Evolutionary conservation across 2,888 invertebrate genomes (phyloP).

Genomic region (Eilema sororculum): DNA sequence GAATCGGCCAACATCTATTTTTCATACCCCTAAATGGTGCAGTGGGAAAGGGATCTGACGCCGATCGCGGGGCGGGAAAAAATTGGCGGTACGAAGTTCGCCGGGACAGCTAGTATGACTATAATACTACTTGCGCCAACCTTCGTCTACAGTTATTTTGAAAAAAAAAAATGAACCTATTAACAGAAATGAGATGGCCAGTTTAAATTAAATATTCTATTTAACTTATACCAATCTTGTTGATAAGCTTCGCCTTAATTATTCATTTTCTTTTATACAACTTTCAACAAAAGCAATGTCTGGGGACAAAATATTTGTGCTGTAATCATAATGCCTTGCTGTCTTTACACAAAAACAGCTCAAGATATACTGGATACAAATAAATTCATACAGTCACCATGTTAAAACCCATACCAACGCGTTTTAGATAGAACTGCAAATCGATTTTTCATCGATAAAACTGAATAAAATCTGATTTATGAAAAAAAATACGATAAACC

Average conservation of each 20-base stretch:
- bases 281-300: slow-evolving; percentile 18
- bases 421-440: background rate
- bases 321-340: slow-evolving; percentile 20
- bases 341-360: slow-evolving; percentile 23
- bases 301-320: slow-evolving; percentile 25
- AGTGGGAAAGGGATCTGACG: too few relatives aligned
- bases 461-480: slow-evolving; percentile 31
- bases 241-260: slow-evolving; percentile 5
- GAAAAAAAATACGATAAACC: too few relatives aligned
- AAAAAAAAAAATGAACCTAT: background rate
- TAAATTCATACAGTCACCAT: background rate
- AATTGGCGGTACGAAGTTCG: too few relatives aligned
- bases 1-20: too few relatives aligned
- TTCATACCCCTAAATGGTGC: too few relatives aligned
- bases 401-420: background rate
- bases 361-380: slow-evolving; percentile 10
- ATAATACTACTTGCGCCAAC: background rate
- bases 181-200: background rate
- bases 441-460: slow-evolving; percentile 16
- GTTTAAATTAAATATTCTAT: background rate
- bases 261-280: slow-evolving; percentile 8
- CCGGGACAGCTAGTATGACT: too few relatives aligned
- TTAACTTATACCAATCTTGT: slow-evolving; percentile 9
- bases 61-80: too few relatives aligned
- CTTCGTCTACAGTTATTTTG: background rate